Conservation (phyloP, 2,888 invertebrate species). For the Tromatobia lineatoria region DNA sequence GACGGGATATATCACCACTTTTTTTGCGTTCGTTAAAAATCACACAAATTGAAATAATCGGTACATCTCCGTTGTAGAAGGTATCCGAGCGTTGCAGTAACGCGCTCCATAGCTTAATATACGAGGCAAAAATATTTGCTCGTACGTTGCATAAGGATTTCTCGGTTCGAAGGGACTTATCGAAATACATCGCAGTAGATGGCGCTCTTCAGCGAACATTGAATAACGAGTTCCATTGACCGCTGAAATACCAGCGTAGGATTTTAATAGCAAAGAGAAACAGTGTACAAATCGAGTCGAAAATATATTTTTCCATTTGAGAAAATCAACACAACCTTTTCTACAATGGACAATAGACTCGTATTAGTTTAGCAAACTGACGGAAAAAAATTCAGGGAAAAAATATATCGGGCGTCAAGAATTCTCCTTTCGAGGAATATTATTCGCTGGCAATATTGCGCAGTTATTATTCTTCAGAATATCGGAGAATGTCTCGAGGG, state of each 20-base stretch:
- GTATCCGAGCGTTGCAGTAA: background rate
- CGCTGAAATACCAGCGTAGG: background rate
- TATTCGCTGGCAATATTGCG: conserved; percentile 34
- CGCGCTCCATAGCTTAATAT: background rate
- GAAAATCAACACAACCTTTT: background rate
- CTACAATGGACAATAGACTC: background rate
- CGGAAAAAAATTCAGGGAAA: background rate
- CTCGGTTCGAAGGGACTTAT: conserved; percentile 4
- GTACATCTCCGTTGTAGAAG: background rate
- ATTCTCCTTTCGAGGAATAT: conserved; percentile 9
- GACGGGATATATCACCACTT: background rate
- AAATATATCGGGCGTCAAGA: background rate
- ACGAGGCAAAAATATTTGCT: conserved; percentile 24
- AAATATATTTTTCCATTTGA: background rate
- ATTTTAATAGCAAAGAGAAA: background rate
- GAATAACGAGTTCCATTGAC: conserved; percentile 8
- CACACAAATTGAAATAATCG: background rate
- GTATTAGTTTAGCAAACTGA: background rate
- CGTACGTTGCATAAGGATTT: conserved; percentile 2
- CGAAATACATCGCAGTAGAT: conserved; percentile 2
- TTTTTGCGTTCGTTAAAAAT: conserved; percentile 10
- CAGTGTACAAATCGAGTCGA: background rate
- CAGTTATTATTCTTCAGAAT: conserved; percentile 57
- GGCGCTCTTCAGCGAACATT: background rate
- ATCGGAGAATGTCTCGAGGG: conserved; percentile 37